Evolutionary conservation across 2,113 vertebrate genomes (phyloP), one percentile per base, ranked within the genome.

Genomic region (Misgurnus mizolepis): DNA sequence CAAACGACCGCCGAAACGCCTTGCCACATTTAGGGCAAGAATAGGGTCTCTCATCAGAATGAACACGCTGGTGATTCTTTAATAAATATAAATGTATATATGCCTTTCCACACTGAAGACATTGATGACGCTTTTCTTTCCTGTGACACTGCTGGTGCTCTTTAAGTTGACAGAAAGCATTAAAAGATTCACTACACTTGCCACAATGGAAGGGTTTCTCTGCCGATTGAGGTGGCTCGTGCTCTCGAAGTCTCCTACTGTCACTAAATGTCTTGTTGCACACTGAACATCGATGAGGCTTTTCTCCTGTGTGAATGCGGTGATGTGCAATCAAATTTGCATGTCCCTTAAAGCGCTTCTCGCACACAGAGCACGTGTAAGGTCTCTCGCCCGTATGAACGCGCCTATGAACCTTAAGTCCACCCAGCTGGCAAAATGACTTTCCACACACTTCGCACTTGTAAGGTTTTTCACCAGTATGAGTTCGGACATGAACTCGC

Each of bases 381-480:
- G 69, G 69, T 50, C 69, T 71, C 4, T 71, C 69, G 55, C 50
- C 69, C 15, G 50, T 40, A 71, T 56, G 69, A 56, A 71, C 50
- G 15, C 50, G 69, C 34, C 50, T 40, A 50, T 71, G 69, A n/a
- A 71, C 69, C 55, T 71, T 71, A 17, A 71, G 67, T 70, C 67
- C 67, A 0, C 67, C 67, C 47, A 70, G 67, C 68, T 71, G 68
- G 50, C 68, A 75, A 7, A 75, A 75, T 18, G 10, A 49, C 72
- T 75, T 75, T n/a, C 72, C 72, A 7, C 72, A 76, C 22, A 64
- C 22, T 47, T 45, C 17, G 60, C 73, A 76, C 58, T 45, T n/a
- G 5, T 75, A 75, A 62, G 72, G 55, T 75, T 60, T 75, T 76
- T 76, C 73, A 50, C 56, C 73, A 47, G 73, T 64, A 43, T 76